Conservation (phyloP, 2,113 vertebrate species). For the Reinhardtius hippoglossoides region DNA sequence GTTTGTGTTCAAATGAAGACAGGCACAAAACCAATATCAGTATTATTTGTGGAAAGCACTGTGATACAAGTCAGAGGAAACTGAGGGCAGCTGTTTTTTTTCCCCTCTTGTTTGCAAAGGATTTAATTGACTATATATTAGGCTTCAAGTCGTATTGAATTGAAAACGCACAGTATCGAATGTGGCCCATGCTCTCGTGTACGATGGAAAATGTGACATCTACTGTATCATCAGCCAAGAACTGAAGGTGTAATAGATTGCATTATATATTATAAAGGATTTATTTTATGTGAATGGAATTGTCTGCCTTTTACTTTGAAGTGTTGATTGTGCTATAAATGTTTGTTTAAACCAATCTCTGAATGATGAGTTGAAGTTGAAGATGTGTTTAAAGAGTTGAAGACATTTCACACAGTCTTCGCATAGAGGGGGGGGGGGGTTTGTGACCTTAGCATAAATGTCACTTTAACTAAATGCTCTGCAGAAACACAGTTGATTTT, state of each 20-base stretch:
- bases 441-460: background rate
- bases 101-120: conserved; percentile 25
- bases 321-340: background rate
- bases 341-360: background rate
- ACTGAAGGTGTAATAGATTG: conserved; percentile 10
- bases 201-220: conserved; percentile 18
- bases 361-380: background rate
- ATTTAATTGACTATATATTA: conserved; percentile 15
- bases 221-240: conserved; percentile 13
- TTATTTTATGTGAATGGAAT: conserved; percentile 64
- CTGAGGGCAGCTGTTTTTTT: conserved; percentile 12
- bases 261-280: conserved; percentile 64
- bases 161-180: conserved; percentile 36
- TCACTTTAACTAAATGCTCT: background rate
- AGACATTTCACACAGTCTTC: background rate
- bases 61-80: conserved; percentile 44
- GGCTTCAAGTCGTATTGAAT: conserved; percentile 25
- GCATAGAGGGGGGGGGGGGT: too few relatives aligned
- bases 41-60: conserved; percentile 61
- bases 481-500: background rate
- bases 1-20: conserved; percentile 33
- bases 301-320: conserved; percentile 24
- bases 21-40: conserved; percentile 39
- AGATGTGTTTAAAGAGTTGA: background rate
- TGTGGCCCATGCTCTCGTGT: conserved; percentile 29